Percentiles rank a stretch among this genome's conserved stretches.
These are phyloP conservation scores for Allophyes oxyacanthae DNA, from an alignment of 2,888 invertebrate genomes.

Conservation along the genomic window DNA sequence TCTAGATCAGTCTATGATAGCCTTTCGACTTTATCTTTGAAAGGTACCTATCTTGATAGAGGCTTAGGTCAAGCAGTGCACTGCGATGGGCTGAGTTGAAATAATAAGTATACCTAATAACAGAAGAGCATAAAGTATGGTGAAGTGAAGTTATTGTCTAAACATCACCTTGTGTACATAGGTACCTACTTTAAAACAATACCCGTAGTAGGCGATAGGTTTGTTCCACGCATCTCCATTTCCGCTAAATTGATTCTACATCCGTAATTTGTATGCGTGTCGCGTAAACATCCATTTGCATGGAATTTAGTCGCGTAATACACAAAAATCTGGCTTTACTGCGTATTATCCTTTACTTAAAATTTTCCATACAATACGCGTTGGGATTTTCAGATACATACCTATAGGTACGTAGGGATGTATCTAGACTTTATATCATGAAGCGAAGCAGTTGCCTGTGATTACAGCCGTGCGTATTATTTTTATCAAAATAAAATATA, in stretches of 20 bases:
- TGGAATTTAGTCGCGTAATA: slow-evolving; percentile 29
- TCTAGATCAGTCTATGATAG: slow-evolving; percentile 8
- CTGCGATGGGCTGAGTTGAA: too few relatives aligned
- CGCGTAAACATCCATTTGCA: slow-evolving; percentile 38
- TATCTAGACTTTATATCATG: too few relatives aligned
- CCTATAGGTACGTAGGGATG: neutral
- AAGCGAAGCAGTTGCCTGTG: too few relatives aligned
- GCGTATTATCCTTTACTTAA: slow-evolving; percentile 7
- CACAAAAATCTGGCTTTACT: slow-evolving; percentile 25
- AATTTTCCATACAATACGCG: slow-evolving; percentile 14
- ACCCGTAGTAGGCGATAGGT: neutral
- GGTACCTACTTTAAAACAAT: too few relatives aligned
- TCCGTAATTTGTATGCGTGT: slow-evolving; percentile 40
- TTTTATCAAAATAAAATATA: too few relatives aligned
- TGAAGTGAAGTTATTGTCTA: too few relatives aligned
- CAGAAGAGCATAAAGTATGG: too few relatives aligned
- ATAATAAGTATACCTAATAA: too few relatives aligned
- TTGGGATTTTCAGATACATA: slow-evolving; percentile 21
- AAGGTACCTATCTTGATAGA: too few relatives aligned
- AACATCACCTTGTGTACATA: too few relatives aligned
- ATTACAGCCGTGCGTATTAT: too few relatives aligned
- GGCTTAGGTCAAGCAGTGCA: too few relatives aligned
- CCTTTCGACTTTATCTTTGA: neutral
- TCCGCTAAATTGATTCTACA: slow-evolving; percentile 40
- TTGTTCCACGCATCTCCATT: slow-evolving; percentile 19